Conservation (phyloP, 1,140 invertebrate species). For the Lordiphosa clarofinis region DNA sequence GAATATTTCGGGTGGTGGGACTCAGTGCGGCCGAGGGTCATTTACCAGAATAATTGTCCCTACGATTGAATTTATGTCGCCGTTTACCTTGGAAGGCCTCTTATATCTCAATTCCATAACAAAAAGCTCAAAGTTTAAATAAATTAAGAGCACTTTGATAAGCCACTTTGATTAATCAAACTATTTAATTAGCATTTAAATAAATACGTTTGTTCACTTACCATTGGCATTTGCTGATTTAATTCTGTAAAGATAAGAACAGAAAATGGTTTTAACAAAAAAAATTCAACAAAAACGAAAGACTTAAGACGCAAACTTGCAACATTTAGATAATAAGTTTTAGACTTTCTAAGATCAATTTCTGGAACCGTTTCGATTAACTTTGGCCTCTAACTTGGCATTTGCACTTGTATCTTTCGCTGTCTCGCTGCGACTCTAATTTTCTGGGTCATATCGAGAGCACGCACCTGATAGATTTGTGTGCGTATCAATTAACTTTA, state of each 20-base stretch:
- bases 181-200: conserved; percentile 20
- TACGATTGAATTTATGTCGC: no score
- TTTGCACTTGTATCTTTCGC: conserved; percentile 35
- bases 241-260: conserved; percentile 73
- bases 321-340: conserved; percentile 11
- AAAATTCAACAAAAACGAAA: conserved; percentile 57
- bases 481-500: conserved; percentile 69
- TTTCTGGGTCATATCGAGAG: conserved; percentile 57
- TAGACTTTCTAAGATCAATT: conserved; percentile 37
- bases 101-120: no score
- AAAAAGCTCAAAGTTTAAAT: no score
- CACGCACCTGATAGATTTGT: conserved; percentile 57
- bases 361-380: conserved; percentile 46
- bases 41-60: no score
- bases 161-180: not conserved
- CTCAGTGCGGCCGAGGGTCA: no score
- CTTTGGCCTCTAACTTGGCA: conserved; percentile 33
- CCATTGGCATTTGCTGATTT: conserved; percentile 79
- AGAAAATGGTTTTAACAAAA: conserved; percentile 45
- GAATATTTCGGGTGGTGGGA: no score
- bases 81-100: no score
- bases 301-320: conserved; percentile 71
- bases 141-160: no score
- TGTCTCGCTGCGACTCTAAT: not conserved
- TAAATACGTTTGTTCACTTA: conserved; percentile 52